phyloP scores from a whole-genome alignment of 2,888 invertebrate genomes.

The Tachina grossa region DNA sequence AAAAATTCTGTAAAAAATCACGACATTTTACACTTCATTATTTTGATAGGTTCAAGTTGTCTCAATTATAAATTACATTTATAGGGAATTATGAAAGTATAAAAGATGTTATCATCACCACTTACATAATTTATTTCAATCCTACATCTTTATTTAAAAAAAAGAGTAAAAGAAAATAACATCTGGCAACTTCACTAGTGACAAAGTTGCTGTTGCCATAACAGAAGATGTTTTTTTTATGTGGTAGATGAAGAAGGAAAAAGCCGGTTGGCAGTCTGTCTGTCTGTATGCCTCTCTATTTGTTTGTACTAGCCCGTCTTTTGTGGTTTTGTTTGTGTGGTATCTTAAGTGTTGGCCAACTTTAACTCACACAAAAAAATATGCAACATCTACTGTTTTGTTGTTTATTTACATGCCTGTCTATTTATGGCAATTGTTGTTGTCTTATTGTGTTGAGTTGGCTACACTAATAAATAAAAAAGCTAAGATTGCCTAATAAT shows the following conservation, averaged over 20 bases:
- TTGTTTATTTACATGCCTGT: constrained; percentile 20
- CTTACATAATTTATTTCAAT: no score
- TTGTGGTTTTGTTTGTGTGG: constrained; percentile 30
- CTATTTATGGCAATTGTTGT: constrained; percentile 36
- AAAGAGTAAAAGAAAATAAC: not conserved
- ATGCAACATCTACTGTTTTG: constrained; percentile 46
- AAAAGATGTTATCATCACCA: no score
- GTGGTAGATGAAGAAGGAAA: constrained; percentile 46
- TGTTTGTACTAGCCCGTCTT: not conserved
- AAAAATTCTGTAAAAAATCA: no score
- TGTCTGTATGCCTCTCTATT: not conserved
- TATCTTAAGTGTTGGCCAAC: constrained; percentile 55
- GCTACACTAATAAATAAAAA: constrained; percentile 51
- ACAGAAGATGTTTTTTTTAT: constrained; percentile 14
- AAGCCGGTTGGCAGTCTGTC: constrained; percentile 60
- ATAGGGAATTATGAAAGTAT: no score
- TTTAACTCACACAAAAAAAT: constrained; percentile 3
- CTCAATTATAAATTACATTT: no score
- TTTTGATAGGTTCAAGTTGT: no score
- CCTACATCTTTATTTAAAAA: no score
- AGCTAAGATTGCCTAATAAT: constrained; percentile 62
- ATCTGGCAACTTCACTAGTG: constrained; percentile 34
- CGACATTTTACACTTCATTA: no score
- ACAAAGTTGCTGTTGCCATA: constrained; percentile 29
- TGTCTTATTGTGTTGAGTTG: constrained; percentile 25